These are phyloP conservation scores for Oligia fasciuncula DNA, from an alignment of 2,888 invertebrate genomes.

Conservation along the genomic window DNA sequence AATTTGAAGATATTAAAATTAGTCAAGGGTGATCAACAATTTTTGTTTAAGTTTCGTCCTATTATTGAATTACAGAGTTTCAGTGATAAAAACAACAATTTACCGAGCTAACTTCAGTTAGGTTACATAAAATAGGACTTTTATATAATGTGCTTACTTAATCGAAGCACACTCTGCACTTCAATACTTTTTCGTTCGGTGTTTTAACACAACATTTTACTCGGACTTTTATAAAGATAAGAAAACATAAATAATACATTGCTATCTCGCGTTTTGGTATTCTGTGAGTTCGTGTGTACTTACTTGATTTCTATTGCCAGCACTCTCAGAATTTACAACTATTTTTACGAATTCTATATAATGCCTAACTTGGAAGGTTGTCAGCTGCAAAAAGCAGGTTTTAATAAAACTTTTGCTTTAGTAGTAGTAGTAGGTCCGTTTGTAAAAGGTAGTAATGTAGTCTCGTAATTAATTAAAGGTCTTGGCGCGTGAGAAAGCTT, in stretches of 20 bases:
- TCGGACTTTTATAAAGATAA: not conserved
- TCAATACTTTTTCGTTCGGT: not conserved
- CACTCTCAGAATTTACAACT: not conserved
- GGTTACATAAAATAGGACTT: not conserved
- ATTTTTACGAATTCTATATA: not conserved
- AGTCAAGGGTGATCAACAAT: not conserved
- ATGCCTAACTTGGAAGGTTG: not conserved
- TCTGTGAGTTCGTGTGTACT: slow-evolving; percentile 13
- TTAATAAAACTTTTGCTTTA: not conserved
- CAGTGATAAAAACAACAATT: not conserved
- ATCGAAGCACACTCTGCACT: not conserved
- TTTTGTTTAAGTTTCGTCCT: not conserved
- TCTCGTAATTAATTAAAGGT: not conserved
- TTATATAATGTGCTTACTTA: not conserved
- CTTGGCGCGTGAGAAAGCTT: not conserved
- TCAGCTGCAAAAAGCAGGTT: not conserved
- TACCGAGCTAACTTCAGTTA: too few species aligned
- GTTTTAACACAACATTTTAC: not conserved
- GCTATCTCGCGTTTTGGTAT: slow-evolving; percentile 12
- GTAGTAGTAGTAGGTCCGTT: too few species aligned
- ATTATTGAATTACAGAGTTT: not conserved
- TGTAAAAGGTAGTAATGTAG: not conserved
- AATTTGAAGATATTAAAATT: not conserved
- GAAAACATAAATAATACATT: slow-evolving; percentile 14
- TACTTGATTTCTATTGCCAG: slow-evolving; percentile 10